A percentile compares a stretch with the other conserved stretches of the same genome.
Conservation (phyloP, 2,113 vertebrate genomes). For the Chionomys nivalis region DNA sequence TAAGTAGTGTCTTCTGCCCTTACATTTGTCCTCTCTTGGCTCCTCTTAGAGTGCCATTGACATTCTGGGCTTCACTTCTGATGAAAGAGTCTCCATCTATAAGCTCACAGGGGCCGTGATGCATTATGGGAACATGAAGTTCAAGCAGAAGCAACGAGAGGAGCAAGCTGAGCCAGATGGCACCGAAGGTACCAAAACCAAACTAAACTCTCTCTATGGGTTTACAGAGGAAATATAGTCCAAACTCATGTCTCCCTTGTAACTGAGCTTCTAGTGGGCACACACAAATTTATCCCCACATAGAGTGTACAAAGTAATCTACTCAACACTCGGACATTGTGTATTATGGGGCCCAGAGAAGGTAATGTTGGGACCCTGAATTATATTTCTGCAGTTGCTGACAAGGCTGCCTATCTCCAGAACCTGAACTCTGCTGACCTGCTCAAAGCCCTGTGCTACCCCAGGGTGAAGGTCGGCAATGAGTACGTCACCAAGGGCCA, state of each 20-base stretch:
- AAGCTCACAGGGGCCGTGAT: conserved; percentile 90
- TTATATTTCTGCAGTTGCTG: conserved; percentile 85
- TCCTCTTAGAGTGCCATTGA: conserved; percentile 88
- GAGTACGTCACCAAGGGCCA: conserved; percentile 93
- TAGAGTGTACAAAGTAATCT: background rate
- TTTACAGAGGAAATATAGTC: background rate
- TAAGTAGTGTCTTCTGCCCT: background rate
- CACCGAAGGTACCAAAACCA: conserved; percentile 88
- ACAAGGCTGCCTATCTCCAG: conserved; percentile 91
- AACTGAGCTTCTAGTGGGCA: background rate
- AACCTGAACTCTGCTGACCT: conserved; percentile 92
- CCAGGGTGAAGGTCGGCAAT: conserved; percentile 92
- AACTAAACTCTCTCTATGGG: background rate
- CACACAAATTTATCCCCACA: background rate
- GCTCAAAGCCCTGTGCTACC: conserved; percentile 91
- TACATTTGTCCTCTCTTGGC: conserved; percentile 17
- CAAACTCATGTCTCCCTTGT: background rate
- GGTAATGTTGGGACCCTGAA: background rate
- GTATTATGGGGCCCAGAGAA: background rate
- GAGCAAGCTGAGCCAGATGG: conserved; percentile 92
- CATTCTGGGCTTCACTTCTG: conserved; percentile 87
- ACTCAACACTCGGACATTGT: background rate
- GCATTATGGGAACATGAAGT: conserved; percentile 92
- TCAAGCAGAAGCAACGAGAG: conserved; percentile 93
- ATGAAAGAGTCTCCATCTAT: conserved; percentile 88